Base-by-base conservation (phyloP, 2,113 vertebrate species). In the Fukomys damarensis region DNA sequence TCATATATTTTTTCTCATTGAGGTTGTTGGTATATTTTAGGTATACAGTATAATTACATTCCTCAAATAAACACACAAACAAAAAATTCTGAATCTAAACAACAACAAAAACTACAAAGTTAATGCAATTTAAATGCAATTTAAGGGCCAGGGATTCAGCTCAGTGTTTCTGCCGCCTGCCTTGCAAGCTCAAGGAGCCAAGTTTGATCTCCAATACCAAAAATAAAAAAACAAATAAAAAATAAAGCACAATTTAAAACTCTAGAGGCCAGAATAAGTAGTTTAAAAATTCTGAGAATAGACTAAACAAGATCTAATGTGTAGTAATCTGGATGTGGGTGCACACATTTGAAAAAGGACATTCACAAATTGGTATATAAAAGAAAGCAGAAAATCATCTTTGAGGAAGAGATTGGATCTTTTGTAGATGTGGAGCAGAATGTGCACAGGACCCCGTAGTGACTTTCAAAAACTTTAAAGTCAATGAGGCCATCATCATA, bases 381-480 rank as follows among this genome's bases (percentile, higher is more conserved):
- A 89, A 5, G 24, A 86, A 92, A 41, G 10, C 3, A 95, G 65
- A 88, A 93, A 93, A 81, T 0, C 20, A 92, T 61, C 26, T 26
- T 80, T 88, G 19, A 68, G 30, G 19, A 80, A 74, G 30, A 94
- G 6, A 49, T 10, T 77, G 4, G 26, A 86, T 32, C 46, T 41
- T 81, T 86, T 32, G 35, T 16, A 54, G 28, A 61, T 19, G 41
- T 12, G 12, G 49, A 89, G 28, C 17, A 49, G 28, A 83, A 3
- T 70, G 32, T 83, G 16, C 7, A 56, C 22, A 74, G n/a, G 49
- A 87, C 8, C 11, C 32, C 56, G 35, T 46, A 85, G 41, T 54
- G 91, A 65, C 30, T 81, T 92, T 74, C 86, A 92, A 11, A 56
- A 91, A 49, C 26, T 86, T 89, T 74, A 86, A 92, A 11, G 32